Evolutionary conservation across 2,113 vertebrate genomes (phyloP).

Genomic region (Antigone vipio): DNA sequence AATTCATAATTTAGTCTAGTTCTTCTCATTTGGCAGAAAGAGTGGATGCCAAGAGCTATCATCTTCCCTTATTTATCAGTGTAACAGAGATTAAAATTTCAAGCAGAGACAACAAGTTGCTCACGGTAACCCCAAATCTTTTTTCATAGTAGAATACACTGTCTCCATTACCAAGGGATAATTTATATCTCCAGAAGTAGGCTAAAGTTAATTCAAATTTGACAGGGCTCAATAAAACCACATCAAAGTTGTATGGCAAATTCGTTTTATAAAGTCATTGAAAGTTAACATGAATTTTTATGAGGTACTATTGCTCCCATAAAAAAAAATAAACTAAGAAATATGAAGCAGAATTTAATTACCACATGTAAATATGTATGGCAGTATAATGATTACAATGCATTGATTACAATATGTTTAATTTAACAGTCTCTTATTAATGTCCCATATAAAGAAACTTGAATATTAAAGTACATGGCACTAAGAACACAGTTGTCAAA

Average conservation of each 20-base stretch:
- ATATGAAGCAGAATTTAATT: conserved; percentile 21
- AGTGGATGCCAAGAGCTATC: not conserved
- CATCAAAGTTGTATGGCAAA: not conserved
- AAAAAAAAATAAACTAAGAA: conserved; percentile 8
- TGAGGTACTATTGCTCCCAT: not conserved
- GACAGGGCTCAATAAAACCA: not conserved
- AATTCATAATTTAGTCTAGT: not conserved
- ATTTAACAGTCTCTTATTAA: conserved; percentile 43
- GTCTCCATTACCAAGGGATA: not conserved
- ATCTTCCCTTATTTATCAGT: not conserved
- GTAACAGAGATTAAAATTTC: not conserved
- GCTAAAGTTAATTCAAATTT: not conserved
- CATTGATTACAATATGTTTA: not conserved
- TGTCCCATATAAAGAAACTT: conserved; percentile 1
- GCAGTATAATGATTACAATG: not conserved
- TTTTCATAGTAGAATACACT: not conserved
- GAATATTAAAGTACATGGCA: conserved; percentile 24
- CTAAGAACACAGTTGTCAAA: not conserved
- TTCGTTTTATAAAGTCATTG: conserved; percentile 26
- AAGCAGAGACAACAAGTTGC: not conserved
- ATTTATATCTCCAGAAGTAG: not conserved
- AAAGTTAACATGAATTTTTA: conserved; percentile 55
- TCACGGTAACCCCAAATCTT: accelerated
- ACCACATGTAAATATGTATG: conserved; percentile 42
- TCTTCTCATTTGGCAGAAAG: not conserved